Conservation (phyloP, 2,888 invertebrate species). For the Agrotis exclamationis region DNA sequence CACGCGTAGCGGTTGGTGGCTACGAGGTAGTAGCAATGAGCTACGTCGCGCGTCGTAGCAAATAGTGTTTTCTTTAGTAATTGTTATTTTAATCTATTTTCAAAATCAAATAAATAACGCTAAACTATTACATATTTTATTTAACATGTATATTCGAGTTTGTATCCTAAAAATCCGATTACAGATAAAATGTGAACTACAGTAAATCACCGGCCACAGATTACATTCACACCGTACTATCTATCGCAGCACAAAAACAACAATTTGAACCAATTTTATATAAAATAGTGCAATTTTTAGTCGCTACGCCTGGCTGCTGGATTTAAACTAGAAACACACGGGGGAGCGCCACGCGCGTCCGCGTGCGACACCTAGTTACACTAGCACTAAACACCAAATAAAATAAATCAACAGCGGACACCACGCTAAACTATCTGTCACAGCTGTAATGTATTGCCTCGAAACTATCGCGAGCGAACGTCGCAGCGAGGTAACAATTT, state of each 20-base stretch:
- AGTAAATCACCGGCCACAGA: conserved; percentile 35
- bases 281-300: conserved; percentile 40
- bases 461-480: conserved; percentile 41
- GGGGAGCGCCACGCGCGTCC: conserved; percentile 20
- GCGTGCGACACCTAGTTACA: conserved; percentile 40
- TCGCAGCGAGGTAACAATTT: conserved; percentile 44
- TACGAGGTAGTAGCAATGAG: conserved; percentile 32
- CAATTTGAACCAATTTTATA: conserved; percentile 24
- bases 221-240: conserved; percentile 35
- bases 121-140: not conserved
- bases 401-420: conserved; percentile 63
- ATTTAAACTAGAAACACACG: conserved; percentile 37
- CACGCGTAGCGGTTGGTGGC: conserved; percentile 5
- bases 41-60: conserved; percentile 26
- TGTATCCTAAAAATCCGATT: not conserved
- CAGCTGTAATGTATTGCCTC: conserved; percentile 47
- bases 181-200: conserved; percentile 7
- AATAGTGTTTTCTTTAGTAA: too few species aligned
- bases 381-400: conserved; percentile 56
- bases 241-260: conserved; percentile 33
- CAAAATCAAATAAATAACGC: too few species aligned
- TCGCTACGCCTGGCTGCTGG: conserved; percentile 14
- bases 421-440: conserved; percentile 62
- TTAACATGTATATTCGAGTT: not conserved
- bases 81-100: too few species aligned